phyloP scores from a whole-genome alignment of 1,140 invertebrate genomes.

The Pantala flavescens region DNA sequence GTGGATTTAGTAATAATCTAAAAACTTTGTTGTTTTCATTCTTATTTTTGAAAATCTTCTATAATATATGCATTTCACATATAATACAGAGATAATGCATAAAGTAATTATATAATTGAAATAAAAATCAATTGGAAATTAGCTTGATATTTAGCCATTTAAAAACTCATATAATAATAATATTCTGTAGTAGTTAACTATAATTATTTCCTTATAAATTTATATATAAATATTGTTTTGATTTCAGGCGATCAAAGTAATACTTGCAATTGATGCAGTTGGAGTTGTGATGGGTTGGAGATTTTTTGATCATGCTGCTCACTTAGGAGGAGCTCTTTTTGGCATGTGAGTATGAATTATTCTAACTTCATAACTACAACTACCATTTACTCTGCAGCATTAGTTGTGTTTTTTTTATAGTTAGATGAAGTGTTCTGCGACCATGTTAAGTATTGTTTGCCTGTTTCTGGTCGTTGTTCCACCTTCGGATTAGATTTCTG shows the following conservation, averaged over 20 bases:
- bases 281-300: slow-evolving; percentile 82
- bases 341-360: slow-evolving; percentile 62
- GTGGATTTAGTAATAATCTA: no score
- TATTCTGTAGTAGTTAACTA: no score
- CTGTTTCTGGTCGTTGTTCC: slow-evolving; percentile 19
- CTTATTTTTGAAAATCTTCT: no score
- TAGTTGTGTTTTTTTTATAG: background rate
- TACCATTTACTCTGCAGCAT: background rate
- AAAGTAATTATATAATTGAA: no score
- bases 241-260: slow-evolving; percentile 71
- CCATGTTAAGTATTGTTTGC: slow-evolving; percentile 16
- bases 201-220: no score
- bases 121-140: no score
- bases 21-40: no score
- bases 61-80: no score
- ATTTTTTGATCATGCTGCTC: slow-evolving; percentile 94
- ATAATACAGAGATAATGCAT: no score
- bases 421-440: background rate
- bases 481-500: slow-evolving; percentile 20
- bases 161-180: no score
- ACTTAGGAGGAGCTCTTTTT: slow-evolving; percentile 85
- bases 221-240: slow-evolving; percentile 19
- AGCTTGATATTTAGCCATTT: no score
- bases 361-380: slow-evolving; percentile 11
- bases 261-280: slow-evolving; percentile 68